Conservation (phyloP, 2,888 invertebrate genomes). For the Melangyna quadrimaculata region DNA sequence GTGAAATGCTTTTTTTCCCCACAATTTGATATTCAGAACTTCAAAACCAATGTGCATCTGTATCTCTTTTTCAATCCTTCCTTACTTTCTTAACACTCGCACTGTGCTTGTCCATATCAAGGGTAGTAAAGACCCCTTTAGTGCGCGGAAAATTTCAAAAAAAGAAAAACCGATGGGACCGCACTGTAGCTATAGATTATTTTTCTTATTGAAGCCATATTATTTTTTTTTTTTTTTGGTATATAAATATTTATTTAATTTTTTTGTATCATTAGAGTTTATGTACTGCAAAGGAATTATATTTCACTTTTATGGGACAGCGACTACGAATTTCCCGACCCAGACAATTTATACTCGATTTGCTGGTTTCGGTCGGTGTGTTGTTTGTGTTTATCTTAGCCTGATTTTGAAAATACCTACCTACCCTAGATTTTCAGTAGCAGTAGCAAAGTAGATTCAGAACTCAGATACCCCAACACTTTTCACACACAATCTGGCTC, state of each 20-base stretch:
- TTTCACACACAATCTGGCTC: slow-evolving; percentile 20
- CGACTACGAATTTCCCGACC: slow-evolving; percentile 34
- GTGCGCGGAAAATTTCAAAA: no score
- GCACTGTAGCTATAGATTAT: slow-evolving; percentile 1
- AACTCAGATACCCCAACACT: slow-evolving; percentile 10
- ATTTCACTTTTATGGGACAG: slow-evolving; percentile 53
- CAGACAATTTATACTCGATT: slow-evolving; percentile 40
- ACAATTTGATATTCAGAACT: no score
- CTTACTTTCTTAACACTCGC: no score
- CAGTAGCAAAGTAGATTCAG: neutral
- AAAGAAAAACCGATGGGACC: no score
- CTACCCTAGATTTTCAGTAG: slow-evolving; percentile 20
- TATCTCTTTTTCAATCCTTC: no score
- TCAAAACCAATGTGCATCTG: no score
- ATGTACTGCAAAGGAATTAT: slow-evolving; percentile 43
- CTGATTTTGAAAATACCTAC: slow-evolving; percentile 31
- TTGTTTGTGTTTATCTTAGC: slow-evolving; percentile 21
- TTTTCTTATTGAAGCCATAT: slow-evolving; percentile 48
- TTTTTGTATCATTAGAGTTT: slow-evolving; percentile 19
- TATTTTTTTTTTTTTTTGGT: neutral
- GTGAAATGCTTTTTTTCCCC: no score
- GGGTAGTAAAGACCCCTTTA: no score
- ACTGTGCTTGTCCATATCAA: no score
- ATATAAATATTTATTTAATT: slow-evolving; percentile 32
- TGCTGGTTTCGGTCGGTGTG: no score